Evolutionary conservation across 2,797 vertebrate genomes (phyloP).

Genomic region (Esox lucius): DNA sequence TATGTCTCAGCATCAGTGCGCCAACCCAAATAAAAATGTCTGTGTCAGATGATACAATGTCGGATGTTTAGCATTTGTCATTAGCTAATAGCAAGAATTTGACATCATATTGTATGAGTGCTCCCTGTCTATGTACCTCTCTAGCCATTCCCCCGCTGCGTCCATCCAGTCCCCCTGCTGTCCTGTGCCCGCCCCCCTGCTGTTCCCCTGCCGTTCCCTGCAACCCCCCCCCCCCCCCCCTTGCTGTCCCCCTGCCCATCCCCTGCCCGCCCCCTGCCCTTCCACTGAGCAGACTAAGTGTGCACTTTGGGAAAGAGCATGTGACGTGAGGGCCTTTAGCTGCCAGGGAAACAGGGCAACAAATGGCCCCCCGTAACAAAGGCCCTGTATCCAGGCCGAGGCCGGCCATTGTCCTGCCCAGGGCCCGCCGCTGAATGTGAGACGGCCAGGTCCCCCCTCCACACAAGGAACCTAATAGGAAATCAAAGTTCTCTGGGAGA

Average conservation of each 20-base stretch:
- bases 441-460: constrained; percentile 78
- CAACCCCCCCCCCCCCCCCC: not conserved
- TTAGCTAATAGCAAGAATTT: too few relatives aligned
- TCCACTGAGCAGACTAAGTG: not conserved
- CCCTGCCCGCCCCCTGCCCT: not conserved
- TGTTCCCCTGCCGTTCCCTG: not conserved
- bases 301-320: constrained; percentile 40
- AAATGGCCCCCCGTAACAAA: constrained; percentile 93
- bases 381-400: constrained; percentile 71
- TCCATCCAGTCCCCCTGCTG: not conserved
- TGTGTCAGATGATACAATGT: too few relatives aligned
- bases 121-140: too few relatives aligned
- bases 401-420: constrained; percentile 75
- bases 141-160: not conserved
- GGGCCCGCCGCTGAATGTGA: constrained; percentile 82
- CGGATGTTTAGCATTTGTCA: too few relatives aligned
- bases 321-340: constrained; percentile 53
- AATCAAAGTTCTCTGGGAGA: constrained; percentile 99
- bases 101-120: too few relatives aligned
- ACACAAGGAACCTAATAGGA: constrained; percentile 99
- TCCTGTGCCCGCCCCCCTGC: not conserved
- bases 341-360: constrained; percentile 72
- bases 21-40: too few relatives aligned
- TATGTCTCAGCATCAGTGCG: too few relatives aligned
- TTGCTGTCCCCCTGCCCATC: not conserved